Percentiles rank a stretch among this genome's conserved stretches.
phyloP scores from a whole-genome alignment of 2,888 invertebrate species.

The Drosophila antonietae region DNA sequence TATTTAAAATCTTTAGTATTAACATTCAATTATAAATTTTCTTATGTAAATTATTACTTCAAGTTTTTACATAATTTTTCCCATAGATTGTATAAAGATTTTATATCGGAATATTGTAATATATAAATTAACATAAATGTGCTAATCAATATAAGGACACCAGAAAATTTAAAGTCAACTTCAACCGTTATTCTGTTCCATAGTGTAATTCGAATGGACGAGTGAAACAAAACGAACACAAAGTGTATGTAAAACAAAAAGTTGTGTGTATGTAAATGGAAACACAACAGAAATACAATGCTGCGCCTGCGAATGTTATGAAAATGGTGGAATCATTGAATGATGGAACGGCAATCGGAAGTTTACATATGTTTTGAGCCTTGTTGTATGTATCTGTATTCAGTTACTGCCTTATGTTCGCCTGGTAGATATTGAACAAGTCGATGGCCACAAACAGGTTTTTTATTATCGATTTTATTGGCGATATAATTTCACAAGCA shows the following conservation, averaged over 20 bases:
- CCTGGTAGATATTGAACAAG: slow-evolving; percentile 82
- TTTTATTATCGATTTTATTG: slow-evolving; percentile 80
- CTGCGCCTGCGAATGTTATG: slow-evolving; percentile 4
- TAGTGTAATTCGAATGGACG: background rate
- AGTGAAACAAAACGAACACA: background rate
- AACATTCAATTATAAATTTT: no score
- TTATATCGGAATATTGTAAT: no score
- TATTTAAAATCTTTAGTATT: no score
- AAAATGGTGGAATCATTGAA: slow-evolving; percentile 43
- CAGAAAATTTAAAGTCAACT: no score
- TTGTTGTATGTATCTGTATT: background rate
- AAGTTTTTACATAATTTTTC: no score
- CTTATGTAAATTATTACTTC: no score
- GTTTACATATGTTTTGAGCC: background rate
- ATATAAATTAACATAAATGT: no score
- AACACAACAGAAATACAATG: background rate
- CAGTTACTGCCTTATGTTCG: slow-evolving; percentile 59
- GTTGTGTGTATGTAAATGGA: background rate
- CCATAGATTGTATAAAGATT: no score
- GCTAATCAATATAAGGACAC: no score
- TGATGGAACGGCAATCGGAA: slow-evolving; percentile 27
- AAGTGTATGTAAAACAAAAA: no score
- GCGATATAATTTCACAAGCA: no score
- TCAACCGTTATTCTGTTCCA: background rate
- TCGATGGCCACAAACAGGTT: slow-evolving; percentile 79